Conservation (phyloP, 2,113 vertebrate genomes). For the Sisor rabdophorus region DNA sequence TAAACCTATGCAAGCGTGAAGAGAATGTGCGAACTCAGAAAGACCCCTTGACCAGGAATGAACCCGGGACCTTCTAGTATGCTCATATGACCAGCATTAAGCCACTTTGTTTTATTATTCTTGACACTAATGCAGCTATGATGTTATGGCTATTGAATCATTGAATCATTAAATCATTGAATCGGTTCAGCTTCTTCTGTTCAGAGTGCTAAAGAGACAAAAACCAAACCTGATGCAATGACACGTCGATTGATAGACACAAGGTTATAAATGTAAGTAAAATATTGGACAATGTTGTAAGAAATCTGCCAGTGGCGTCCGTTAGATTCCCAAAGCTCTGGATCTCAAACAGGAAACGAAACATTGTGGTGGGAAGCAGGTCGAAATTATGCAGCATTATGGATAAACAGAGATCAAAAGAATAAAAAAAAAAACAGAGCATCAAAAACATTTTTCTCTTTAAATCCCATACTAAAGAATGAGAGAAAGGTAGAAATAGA, state of each 20-base stretch:
- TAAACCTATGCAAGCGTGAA: too few relatives aligned
- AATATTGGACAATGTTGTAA: constrained; percentile 12
- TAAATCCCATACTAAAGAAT: too few relatives aligned
- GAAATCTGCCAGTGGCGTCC: constrained; percentile 5
- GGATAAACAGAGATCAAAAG: constrained; percentile 27
- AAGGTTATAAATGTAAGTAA: background rate
- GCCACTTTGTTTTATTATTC: constrained; percentile 5
- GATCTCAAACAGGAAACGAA: constrained; percentile 27
- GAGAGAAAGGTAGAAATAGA: too few relatives aligned
- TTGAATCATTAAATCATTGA: constrained; percentile 1
- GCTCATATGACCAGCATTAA: too few relatives aligned
- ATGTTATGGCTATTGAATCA: background rate
- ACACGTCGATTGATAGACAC: constrained; percentile 2
- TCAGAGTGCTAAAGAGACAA: background rate
- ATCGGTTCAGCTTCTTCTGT: background rate
- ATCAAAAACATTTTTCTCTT: background rate
- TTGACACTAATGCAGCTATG: constrained; percentile 16
- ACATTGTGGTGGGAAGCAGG: constrained; percentile 26
- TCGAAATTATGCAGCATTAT: background rate
- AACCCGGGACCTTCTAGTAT: too few relatives aligned
- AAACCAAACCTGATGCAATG: background rate
- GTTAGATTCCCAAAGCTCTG: constrained; percentile 24
- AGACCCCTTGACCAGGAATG: too few relatives aligned
- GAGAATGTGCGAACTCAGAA: too few relatives aligned
- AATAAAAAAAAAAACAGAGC: constrained; percentile 34